Percentiles rank a stretch among this genome's conserved stretches.
phyloP scores from a whole-genome alignment of 2,797 vertebrate genomes.

The Urocyon cinereoargenteus region DNA sequence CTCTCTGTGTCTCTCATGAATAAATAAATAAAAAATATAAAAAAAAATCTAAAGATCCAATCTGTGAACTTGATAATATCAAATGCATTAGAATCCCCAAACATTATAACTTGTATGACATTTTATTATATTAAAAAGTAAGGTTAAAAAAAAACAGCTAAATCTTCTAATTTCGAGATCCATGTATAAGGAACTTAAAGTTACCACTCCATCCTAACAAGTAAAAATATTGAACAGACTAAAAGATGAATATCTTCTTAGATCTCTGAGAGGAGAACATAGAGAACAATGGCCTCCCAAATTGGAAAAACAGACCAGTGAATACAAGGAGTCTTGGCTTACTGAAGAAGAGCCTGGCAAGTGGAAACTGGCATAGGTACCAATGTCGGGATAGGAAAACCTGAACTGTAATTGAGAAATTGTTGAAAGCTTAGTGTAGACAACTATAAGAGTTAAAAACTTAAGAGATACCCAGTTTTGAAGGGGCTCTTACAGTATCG shows the following conservation, averaged over 20 bases:
- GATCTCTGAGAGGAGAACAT: neutral
- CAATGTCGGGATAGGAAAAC: neutral
- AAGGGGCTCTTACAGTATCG: neutral
- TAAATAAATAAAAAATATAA: no score
- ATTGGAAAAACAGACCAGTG: neutral
- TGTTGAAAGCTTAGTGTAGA: neutral
- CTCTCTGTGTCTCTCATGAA: no score
- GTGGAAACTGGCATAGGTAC: neutral
- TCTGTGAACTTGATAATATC: neutral
- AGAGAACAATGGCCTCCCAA: neutral
- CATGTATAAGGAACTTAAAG: neutral
- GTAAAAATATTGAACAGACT: neutral
- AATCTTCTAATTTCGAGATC: neutral
- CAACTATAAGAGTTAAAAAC: neutral
- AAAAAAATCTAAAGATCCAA: constrained; percentile 2
- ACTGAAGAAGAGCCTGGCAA: neutral
- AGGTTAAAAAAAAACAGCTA: neutral
- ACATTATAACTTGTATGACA: neutral
- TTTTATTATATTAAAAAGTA: constrained; percentile 16
- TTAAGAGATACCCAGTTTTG: neutral
- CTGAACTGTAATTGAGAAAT: neutral
- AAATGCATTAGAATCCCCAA: neutral
- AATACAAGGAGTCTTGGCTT: neutral
- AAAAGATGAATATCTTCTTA: neutral
- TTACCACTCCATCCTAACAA: neutral